Evolutionary conservation across 2,888 invertebrate species (phyloP).

Genomic region (Ornithoptera priamus): DNA sequence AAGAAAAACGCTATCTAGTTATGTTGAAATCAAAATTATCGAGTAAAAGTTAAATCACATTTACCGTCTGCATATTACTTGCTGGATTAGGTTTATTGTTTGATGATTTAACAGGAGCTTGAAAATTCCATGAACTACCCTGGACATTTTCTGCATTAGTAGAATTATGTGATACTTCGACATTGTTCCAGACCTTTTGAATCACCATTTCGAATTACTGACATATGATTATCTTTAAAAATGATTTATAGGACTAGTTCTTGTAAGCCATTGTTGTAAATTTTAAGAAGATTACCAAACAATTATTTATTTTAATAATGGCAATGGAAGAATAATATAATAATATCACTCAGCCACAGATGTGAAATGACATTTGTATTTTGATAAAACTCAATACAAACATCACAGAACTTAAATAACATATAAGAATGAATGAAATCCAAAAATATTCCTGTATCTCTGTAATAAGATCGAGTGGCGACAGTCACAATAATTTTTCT

Average conservation of each 20-base stretch:
- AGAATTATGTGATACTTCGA: slow-evolving; percentile 57
- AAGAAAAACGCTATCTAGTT: too few species aligned
- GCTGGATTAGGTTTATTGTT: slow-evolving; percentile 51
- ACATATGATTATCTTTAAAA: slow-evolving; percentile 2
- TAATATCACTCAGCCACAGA: slow-evolving; percentile 1
- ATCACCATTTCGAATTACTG: slow-evolving; percentile 66
- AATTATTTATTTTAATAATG: not conserved
- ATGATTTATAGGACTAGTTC: not conserved
- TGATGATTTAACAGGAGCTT: slow-evolving; percentile 57
- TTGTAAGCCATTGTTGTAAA: not conserved
- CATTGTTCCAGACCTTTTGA: slow-evolving; percentile 67
- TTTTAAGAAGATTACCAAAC: not conserved
- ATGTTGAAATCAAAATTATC: not conserved
- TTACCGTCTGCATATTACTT: slow-evolving; percentile 64
- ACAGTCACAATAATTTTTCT: too few species aligned
- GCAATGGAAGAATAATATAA: not conserved
- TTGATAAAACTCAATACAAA: not conserved
- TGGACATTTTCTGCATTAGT: slow-evolving; percentile 48
- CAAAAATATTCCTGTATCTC: too few species aligned
- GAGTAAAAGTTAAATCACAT: slow-evolving; percentile 12
- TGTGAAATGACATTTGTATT: not conserved
- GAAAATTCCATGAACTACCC: slow-evolving; percentile 63
- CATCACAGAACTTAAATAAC: not conserved
- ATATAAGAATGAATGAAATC: not conserved
- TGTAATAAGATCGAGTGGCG: too few species aligned